Conservation (phyloP, 2,888 invertebrate species). For the Drosophila quinaria region DNA sequence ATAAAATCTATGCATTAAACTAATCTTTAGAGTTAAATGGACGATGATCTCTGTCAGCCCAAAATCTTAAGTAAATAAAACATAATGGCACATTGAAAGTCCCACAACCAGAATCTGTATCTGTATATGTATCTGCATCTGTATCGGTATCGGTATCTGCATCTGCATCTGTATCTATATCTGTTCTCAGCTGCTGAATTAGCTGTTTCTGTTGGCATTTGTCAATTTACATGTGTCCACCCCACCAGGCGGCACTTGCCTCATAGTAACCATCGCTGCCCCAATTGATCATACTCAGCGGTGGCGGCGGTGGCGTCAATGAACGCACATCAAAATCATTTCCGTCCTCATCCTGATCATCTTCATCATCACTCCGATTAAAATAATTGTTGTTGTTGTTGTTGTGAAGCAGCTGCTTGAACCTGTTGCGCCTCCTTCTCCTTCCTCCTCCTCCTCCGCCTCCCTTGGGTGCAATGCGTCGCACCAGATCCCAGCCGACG, state of each 20-base stretch:
- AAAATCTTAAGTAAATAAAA: conserved; percentile 62
- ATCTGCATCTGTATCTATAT: conserved; percentile 44
- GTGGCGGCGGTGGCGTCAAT: conserved; percentile 72
- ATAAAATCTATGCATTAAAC: conserved; percentile 17
- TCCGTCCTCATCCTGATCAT: conserved; percentile 6
- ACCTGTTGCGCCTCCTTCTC: conserved; percentile 57
- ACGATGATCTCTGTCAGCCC: conserved; percentile 8
- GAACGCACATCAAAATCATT: conserved; percentile 60
- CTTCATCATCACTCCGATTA: conserved; percentile 32
- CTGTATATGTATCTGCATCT: conserved; percentile 45
- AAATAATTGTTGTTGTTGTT: conserved; percentile 45
- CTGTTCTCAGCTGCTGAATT: neutral
- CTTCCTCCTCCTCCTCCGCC: conserved; percentile 23
- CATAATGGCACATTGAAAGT: conserved; percentile 76
- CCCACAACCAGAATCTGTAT: conserved; percentile 66
- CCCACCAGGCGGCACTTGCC: conserved; percentile 71
- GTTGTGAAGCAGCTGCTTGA: conserved; percentile 39
- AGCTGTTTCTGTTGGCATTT: neutral
- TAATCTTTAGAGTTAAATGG: conserved; percentile 34
- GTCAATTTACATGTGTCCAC: conserved; percentile 63
- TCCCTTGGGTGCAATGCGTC: conserved; percentile 61
- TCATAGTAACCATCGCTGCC: conserved; percentile 71
- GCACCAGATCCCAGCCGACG: conserved; percentile 83
- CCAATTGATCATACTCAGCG: conserved; percentile 66
- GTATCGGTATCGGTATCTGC: conserved; percentile 30